phyloP scores from a whole-genome alignment of 2,888 invertebrate genomes.

The Ophion slaviceki region DNA sequence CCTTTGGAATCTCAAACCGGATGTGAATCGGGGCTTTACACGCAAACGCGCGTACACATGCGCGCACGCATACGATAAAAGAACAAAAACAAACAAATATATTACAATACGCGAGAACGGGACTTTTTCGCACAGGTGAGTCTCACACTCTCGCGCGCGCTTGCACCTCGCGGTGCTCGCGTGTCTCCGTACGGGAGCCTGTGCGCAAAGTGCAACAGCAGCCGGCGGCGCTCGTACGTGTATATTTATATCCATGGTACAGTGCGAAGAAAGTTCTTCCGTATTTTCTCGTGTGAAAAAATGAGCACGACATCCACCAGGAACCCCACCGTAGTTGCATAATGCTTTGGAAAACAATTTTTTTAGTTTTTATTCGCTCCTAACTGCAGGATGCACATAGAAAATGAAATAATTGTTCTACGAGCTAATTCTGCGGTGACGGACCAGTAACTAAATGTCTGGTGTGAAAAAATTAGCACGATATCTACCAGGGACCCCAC shows the following conservation, averaged over 20 bases:
- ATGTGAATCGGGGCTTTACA: constrained; percentile 5
- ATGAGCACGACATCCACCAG: constrained; percentile 12
- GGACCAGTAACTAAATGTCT: no score
- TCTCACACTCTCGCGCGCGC: background rate
- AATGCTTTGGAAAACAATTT: background rate
- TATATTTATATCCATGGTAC: background rate
- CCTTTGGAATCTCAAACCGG: constrained; percentile 18
- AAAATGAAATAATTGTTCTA: no score
- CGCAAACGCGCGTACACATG: background rate
- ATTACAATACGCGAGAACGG: background rate
- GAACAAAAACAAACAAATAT: background rate
- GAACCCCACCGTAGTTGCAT: constrained; percentile 14
- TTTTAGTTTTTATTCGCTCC: background rate
- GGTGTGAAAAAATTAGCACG: no score
- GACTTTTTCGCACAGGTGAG: constrained; percentile 25
- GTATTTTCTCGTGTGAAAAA: constrained; percentile 66
- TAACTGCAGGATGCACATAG: no score
- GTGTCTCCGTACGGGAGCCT: background rate
- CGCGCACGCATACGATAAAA: background rate
- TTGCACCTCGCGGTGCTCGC: background rate
- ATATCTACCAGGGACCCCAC: no score
- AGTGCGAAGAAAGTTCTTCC: constrained; percentile 78
- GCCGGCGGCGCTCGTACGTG: constrained; percentile 13
- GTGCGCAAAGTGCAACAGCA: constrained; percentile 10
- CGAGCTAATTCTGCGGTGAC: no score